Evolutionary conservation across 2,888 invertebrate genomes (phyloP), one percentile per base, ranked within the genome.

Genomic region (Scaptomyza cyrtandrae): DNA sequence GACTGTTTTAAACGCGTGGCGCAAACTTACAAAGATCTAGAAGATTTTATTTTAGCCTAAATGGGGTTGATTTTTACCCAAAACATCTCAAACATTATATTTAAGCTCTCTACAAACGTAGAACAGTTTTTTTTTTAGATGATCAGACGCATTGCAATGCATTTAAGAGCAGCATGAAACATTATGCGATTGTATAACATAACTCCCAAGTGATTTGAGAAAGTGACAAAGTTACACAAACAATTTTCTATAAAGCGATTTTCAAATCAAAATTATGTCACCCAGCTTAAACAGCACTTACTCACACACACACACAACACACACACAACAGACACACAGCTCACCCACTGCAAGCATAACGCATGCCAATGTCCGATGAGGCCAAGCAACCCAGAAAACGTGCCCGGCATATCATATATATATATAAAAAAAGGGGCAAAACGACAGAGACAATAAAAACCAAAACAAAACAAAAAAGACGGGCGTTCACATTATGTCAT

Each of bases 361-460:
- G 68, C 72, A 82, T 79, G 69, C 71, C 80, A 71, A 76, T 78
- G 75, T 56, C 61, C 77, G 55, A 55, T 64, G 63, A 55, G 37
- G 50, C 44, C 50, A 55, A 48, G 62, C 61, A 75, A 74, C 76
- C 80, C 79, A 81, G 46, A 80, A 81, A 79, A 82, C 81, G 84
- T 82, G 84, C 69, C 41, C 72, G 49, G 84, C 79, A 80, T 75
- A 68, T 58, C 71, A 39, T 14, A 39, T 1, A 33, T 1, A 33
- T 5, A 29, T 0, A 35, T 2, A 35, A 37, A 52, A 14, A 61
- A 71, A 45, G 52, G 63, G 55, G 37, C 39, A 35, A 35, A 35
- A 50, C 50, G 19, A 35, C 19, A 10, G 35, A 54, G 10, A 50
- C 24, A 43, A n/a, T 19, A 61, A 72, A 9, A 16, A 44, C 3